Base-by-base conservation (phyloP, 2,113 vertebrate species). In the Myiagra hebetior region DNA sequence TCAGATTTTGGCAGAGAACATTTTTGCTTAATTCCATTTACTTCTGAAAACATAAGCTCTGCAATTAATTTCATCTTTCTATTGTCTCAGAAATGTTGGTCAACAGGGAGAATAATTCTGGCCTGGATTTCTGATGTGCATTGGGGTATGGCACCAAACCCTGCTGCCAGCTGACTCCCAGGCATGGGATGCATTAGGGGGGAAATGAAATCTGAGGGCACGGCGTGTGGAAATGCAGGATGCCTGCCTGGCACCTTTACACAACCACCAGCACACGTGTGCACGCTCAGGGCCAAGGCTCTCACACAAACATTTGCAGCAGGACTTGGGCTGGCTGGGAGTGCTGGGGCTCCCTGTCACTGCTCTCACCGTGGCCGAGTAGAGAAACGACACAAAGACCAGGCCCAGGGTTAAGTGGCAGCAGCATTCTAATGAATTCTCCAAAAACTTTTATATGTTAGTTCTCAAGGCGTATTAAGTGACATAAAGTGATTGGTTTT, bases 81-180 rank as follows among this genome's bases (percentile, higher is more conserved):
- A 92, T 96, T 96, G 94, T 96, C 78, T 97, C 86, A 91, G 92
- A 95, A 97, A 95, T 74, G 78, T 88, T 97, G 96, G 96, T 95
- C 94, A 97, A 87, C 85, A 47, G 90, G 57, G 62, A 88, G 57
- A 94, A 82, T 88, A 96, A 93, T 83, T 70, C 90, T 95, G 97
- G 95, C 11, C 88, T 50, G 41, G 55, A 91, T 95, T 94, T 87
- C 68, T 59, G 90, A 19, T 14, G 3, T 89, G 76, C 49, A 50
- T 31, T 3, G 1, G 86, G 94, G 80, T 75, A 85, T 35, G 4
- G 67, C 76, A 39, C 57, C 4, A 1, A 30, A 6, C 17, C 0
- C 0, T 10, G 37, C 60, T 94, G 93, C 81, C 87, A 93, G 21
- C 78, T 50, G 37, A 69, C 57, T 93, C 26, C 50, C 85, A 92